Conservation (phyloP, 2,888 invertebrate genomes). For the Blastobasis adustella region DNA sequence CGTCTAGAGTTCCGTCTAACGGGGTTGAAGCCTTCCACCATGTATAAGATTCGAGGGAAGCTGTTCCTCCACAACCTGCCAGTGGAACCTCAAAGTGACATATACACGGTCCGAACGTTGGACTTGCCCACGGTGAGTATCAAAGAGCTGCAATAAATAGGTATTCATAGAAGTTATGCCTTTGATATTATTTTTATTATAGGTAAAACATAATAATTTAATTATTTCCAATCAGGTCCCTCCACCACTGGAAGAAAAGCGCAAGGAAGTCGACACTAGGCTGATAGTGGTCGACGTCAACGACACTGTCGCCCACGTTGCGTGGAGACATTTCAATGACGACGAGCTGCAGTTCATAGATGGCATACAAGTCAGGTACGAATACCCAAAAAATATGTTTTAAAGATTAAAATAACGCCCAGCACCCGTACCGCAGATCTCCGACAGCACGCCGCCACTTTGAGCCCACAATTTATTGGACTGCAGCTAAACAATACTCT, state of each 20-base stretch:
- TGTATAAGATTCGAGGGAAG: conserved; percentile 88
- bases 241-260: conserved; percentile 52
- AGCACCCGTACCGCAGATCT: too few species aligned
- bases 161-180: too few species aligned
- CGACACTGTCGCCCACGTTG: conserved; percentile 84
- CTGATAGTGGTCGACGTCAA: conserved; percentile 83
- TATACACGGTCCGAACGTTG: conserved; percentile 84
- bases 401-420: too few species aligned
- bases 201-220: too few species aligned
- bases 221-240: too few species aligned
- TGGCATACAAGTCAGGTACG: conserved; percentile 83
- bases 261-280: conserved; percentile 79
- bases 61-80: conserved; percentile 85
- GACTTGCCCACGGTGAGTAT: conserved; percentile 51
- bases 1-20: conserved; percentile 89
- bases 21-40: conserved; percentile 84
- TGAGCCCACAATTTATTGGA: too few species aligned
- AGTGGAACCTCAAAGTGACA: conserved; percentile 84
- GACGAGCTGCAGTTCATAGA: conserved; percentile 90
- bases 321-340: conserved; percentile 88
- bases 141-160: too few species aligned
- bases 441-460: too few species aligned
- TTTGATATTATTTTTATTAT: too few species aligned
- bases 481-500: too few species aligned
- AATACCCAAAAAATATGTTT: too few species aligned